Evolutionary conservation across 2,888 invertebrate genomes (phyloP).

Genomic region (Drosophila algonquin): DNA sequence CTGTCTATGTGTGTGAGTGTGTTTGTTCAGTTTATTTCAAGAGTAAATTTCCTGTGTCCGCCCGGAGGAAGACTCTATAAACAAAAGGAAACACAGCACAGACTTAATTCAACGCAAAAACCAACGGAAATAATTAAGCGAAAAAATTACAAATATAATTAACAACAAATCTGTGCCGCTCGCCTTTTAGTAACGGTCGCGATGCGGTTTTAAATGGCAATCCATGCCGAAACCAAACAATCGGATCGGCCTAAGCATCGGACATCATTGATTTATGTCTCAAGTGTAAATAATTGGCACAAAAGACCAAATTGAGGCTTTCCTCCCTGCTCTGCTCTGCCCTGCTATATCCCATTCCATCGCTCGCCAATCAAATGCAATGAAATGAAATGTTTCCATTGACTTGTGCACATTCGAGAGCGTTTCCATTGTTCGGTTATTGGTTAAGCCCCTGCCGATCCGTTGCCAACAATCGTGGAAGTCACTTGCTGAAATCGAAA

Average conservation of each 20-base stretch:
- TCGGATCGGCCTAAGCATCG: slow-evolving; percentile 34
- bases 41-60: slow-evolving; percentile 65
- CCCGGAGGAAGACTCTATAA: slow-evolving; percentile 26
- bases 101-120: slow-evolving; percentile 32
- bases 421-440: slow-evolving; percentile 34
- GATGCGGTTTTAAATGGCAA: slow-evolving; percentile 28
- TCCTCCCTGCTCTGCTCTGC: slow-evolving; percentile 17
- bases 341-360: slow-evolving; percentile 7
- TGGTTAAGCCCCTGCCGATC: slow-evolving; percentile 27
- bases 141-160: slow-evolving; percentile 32
- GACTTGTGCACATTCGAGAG: slow-evolving; percentile 33
- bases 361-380: slow-evolving; percentile 42
- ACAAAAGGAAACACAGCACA: slow-evolving; percentile 47
- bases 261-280: slow-evolving; percentile 66
- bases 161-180: slow-evolving; percentile 30
- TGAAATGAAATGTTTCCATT: slow-evolving; percentile 48
- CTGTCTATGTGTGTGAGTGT: slow-evolving; percentile 30
- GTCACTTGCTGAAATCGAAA: slow-evolving; percentile 34
- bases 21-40: slow-evolving; percentile 42
- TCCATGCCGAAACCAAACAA: slow-evolving; percentile 16
- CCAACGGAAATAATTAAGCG: slow-evolving; percentile 36
- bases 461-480: slow-evolving; percentile 17
- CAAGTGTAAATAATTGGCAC: slow-evolving; percentile 66
- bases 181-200: slow-evolving; percentile 41
- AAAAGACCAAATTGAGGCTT: slow-evolving; percentile 41